These are phyloP conservation scores for Oscarella lobularis DNA, from an alignment of 37 sponge, comb jelly and placozoan species.

Conservation along the genomic window DNA sequence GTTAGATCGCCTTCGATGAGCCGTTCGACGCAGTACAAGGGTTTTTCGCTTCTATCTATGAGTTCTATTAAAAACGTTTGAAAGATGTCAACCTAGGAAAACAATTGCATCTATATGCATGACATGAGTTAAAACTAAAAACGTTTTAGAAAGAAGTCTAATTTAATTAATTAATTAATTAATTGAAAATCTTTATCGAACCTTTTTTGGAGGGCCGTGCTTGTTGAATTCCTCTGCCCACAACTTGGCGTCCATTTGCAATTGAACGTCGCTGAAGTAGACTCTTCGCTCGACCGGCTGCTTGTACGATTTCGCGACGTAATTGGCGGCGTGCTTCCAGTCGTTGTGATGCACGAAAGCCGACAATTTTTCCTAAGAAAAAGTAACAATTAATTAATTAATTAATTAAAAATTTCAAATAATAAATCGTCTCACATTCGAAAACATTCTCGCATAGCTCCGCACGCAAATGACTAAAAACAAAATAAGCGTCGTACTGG, in stretches of 20 bases:
- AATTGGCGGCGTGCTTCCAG: constrained; percentile 74
- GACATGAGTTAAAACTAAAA: too few species aligned
- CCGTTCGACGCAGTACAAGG: constrained; percentile 66
- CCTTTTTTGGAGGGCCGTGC: constrained; percentile 72
- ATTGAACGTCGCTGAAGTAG: constrained; percentile 66
- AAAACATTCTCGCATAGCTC: constrained; percentile 86
- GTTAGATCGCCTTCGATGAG: constrained; percentile 79
- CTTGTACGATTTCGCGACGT: constrained; percentile 77
- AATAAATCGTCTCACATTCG: constrained; percentile 48
- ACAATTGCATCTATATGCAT: too few species aligned
- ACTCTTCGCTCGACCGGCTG: constrained; percentile 24
- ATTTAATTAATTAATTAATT: too few species aligned
- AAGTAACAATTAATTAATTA: neutral
- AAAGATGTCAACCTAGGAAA: constrained; percentile 58
- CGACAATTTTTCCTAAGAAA: constrained; percentile 67
- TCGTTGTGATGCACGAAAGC: constrained; percentile 50
- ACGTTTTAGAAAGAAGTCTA: too few species aligned
- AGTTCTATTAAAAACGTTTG: constrained; percentile 78
- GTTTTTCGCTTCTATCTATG: constrained; percentile 28
- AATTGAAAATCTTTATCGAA: too few species aligned
- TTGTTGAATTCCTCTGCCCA: constrained; percentile 81
- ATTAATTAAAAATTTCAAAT: neutral
- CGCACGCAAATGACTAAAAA: constrained; percentile 69
- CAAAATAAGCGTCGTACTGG: constrained; percentile 52
- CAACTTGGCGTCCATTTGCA: constrained; percentile 89